Conservation (phyloP, 2,888 invertebrate genomes). For the Plebejus anna region DNA sequence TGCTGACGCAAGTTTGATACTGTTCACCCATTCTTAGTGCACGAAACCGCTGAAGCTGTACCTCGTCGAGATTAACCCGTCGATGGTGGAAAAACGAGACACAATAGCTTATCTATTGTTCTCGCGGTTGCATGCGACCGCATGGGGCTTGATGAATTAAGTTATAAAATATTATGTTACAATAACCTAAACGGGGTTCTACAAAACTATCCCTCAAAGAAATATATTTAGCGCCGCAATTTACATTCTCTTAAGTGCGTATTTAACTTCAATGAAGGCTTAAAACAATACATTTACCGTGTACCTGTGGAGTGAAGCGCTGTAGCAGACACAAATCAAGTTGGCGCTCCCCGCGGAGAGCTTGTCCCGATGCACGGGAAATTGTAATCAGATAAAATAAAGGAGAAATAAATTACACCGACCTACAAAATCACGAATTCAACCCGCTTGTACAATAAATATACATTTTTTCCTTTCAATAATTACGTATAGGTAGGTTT, state of each 20-base stretch:
- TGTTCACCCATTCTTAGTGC: background rate
- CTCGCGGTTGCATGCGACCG: too few relatives aligned
- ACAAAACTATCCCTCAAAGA: background rate
- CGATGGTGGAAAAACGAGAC: too few relatives aligned
- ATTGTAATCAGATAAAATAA: conserved; percentile 24
- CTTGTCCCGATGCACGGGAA: conserved; percentile 20
- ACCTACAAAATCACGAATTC: background rate
- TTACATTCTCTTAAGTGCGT: background rate
- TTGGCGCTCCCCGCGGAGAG: conserved; percentile 12
- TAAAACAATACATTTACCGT: conserved; percentile 8
- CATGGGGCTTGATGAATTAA: too few relatives aligned
- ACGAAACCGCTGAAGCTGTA: background rate
- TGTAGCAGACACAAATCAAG: conserved; percentile 27
- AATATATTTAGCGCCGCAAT: background rate
- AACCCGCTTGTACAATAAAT: background rate
- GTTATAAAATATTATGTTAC: background rate
- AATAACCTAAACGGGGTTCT: background rate
- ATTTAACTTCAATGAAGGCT: background rate
- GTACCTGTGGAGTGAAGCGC: conserved; percentile 19
- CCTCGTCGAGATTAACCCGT: too few relatives aligned
- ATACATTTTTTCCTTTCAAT: background rate
- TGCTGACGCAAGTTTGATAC: background rate
- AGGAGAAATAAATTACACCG: background rate
- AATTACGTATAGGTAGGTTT: background rate
- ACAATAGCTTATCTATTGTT: too few relatives aligned